A percentile compares a stretch with the other conserved stretches of the same genome.
Conservation (phyloP, 2,797 vertebrate species). For the Picus viridis region DNA sequence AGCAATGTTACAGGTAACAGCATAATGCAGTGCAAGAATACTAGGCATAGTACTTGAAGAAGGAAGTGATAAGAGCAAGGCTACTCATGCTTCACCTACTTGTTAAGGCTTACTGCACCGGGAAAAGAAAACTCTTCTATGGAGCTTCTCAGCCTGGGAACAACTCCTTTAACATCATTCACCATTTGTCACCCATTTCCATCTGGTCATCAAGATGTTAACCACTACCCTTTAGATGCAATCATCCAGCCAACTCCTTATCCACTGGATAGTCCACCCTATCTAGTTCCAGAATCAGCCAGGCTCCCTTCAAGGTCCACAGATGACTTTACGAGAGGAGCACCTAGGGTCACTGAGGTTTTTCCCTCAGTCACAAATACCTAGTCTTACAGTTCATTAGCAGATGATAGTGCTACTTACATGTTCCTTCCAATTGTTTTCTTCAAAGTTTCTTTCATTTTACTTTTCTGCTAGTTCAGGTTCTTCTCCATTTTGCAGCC, state of each 20-base stretch:
- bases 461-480: background rate
- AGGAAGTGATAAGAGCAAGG: background rate
- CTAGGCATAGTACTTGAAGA: background rate
- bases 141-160: background rate
- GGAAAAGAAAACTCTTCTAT: background rate
- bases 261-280: background rate
- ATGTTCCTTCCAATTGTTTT: background rate
- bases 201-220: too few species aligned
- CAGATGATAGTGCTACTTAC: background rate
- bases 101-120: fast-evolving
- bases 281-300: background rate
- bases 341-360: fast-evolving
- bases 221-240: too few species aligned
- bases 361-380: background rate
- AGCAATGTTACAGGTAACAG: background rate
- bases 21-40: background rate
- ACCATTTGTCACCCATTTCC: background rate
- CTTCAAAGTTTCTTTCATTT: background rate
- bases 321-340: background rate
- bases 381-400: background rate
- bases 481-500: background rate
- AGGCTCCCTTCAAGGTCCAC: fast-evolving
- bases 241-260: too few species aligned
- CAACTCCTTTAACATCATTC: background rate
- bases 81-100: background rate